These are phyloP conservation scores for Choreutis nemorana DNA, from an alignment of 2,888 invertebrate species.

Conservation along the genomic window DNA sequence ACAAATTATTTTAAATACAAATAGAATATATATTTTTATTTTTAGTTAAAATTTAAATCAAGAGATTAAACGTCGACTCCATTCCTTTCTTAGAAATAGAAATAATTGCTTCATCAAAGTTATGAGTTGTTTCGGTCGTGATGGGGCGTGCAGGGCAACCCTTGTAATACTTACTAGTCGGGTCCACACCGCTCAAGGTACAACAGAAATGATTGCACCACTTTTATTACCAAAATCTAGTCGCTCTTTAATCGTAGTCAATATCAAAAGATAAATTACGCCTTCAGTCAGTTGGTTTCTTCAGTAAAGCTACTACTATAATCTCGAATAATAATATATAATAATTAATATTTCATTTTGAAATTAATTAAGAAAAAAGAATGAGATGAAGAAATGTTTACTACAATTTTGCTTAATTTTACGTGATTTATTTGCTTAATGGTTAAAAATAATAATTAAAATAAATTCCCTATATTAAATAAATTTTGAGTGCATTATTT, in stretches of 20 bases:
- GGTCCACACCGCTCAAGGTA: conserved; percentile 15
- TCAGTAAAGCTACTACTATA: not conserved
- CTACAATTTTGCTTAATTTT: too few relatives aligned
- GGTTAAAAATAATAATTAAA: not conserved
- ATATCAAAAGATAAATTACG: too few relatives aligned
- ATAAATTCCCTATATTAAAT: not conserved
- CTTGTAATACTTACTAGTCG: conserved; percentile 10
- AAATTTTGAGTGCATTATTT: not conserved
- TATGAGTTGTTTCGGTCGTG: conserved; percentile 12
- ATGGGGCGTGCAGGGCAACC: conserved; percentile 17
- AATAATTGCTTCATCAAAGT: conserved; percentile 20
- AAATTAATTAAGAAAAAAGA: too few relatives aligned
- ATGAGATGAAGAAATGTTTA: too few relatives aligned
- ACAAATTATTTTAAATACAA: too few relatives aligned
- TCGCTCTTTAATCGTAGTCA: too few relatives aligned
- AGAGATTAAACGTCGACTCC: conserved; percentile 3
- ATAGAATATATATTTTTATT: too few relatives aligned
- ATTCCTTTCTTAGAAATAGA: conserved; percentile 3
- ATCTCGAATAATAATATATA: not conserved
- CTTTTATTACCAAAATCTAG: too few relatives aligned
- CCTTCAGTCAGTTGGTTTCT: too few relatives aligned
- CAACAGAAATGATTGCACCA: too few relatives aligned
- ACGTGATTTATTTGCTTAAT: too few relatives aligned
- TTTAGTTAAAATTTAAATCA: conserved; percentile 1
- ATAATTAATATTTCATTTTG: not conserved